Base-by-base conservation (phyloP, 2,797 vertebrate species). In the Varecia variegata region DNA sequence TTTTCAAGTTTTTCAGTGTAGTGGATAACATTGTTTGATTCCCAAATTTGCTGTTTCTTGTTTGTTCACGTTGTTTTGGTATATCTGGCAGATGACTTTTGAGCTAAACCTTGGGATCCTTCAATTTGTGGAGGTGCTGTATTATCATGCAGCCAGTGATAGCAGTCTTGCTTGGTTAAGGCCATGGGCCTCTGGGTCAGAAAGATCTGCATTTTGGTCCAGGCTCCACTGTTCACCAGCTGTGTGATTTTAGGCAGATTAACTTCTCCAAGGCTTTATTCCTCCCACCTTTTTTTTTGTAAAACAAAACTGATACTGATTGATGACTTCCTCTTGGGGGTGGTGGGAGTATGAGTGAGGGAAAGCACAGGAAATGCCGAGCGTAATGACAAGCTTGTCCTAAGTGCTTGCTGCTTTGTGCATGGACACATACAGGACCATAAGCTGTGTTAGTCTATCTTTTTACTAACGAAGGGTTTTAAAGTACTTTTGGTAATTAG, bases 381-480 rank as follows among this genome's bases (percentile, higher is more conserved):
- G 10, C 5, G 0, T 27, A n/a, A 11, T 60, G 74, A 82, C 76
- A 68, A 35, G 50, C 35, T 35, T 74, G 4, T 52, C 9, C 7
- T 45, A 27, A 68, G 58, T 43, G 67, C 68, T 58, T 14, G 7
- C 2, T 67, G 86, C 23, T 43, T 80, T 81, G 15, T 40, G 54
- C 14, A 21, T 11, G 43, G 1, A 12, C 17, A 20, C 3, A 18
- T 38, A 90, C 8, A 71, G 12, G 68, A 62, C 32, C 47, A 12
- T 27, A 56, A 43, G 62, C n/a, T 82, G 52, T 30, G n/a, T 88
- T 71, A 45, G 56, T 50, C 82, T 77, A 43, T 62, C 21, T 30
- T 88, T 94, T 70, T 91, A 80, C 13, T 38, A 35, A 74, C 76
- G 30, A 86, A 95, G 23, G 60, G 14, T 83, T 93, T 83, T 84